phyloP scores from a whole-genome alignment of 2,888 invertebrate species.

The Pardosa pseudoannulata region DNA sequence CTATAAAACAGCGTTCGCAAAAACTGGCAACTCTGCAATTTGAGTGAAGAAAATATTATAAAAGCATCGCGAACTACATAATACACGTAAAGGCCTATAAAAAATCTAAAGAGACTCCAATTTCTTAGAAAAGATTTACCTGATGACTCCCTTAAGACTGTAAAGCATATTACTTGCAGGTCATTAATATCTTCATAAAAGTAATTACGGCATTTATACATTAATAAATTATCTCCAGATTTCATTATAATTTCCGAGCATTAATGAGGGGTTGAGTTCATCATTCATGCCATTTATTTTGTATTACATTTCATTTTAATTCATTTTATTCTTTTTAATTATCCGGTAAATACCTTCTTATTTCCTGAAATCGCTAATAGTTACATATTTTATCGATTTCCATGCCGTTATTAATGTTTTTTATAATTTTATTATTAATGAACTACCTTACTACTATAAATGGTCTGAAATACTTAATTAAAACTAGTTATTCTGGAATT shows the following conservation, averaged over 20 bases:
- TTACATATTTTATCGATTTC: background rate
- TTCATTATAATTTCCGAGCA: slow-evolving; percentile 5
- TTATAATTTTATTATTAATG: background rate
- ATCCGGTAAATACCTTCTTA: background rate
- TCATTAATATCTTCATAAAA: slow-evolving; percentile 13
- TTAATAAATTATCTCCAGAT: slow-evolving; percentile 12
- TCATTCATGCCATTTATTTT: background rate
- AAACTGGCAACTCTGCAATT: background rate
- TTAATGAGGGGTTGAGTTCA: background rate
- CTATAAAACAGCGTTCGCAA: background rate
- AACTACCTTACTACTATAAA: background rate
- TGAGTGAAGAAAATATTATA: background rate
- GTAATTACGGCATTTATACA: slow-evolving; percentile 13
- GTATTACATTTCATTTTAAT: background rate
- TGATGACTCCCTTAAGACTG: slow-evolving; percentile 11
- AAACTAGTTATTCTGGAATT: too few species aligned
- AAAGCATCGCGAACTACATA: background rate
- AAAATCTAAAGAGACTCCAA: background rate
- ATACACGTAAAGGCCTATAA: background rate
- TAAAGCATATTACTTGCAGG: background rate
- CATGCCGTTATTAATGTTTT: background rate
- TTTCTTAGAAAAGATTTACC: slow-evolving; percentile 3
- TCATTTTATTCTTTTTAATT: background rate
- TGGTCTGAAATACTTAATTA: too few species aligned
- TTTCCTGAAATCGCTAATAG: background rate